Conservation (phyloP, 2,113 vertebrate species). For the Tetraodon nigroviridis region DNA sequence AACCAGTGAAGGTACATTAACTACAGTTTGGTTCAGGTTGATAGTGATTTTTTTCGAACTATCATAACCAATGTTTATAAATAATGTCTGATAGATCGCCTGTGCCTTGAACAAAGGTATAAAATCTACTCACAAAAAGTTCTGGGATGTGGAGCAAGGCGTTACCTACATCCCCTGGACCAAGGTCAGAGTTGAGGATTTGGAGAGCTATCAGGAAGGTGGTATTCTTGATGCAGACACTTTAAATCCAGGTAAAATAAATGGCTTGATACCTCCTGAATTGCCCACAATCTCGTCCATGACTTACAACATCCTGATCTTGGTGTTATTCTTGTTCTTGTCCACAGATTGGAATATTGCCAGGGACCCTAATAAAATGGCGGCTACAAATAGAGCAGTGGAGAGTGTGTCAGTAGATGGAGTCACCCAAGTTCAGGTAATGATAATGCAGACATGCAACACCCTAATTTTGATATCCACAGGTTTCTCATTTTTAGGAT, state of each 20-base stretch:
- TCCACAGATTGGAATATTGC: conserved; percentile 83
- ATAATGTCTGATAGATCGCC: conserved; percentile 80
- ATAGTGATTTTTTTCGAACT: not conserved
- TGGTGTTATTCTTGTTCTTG: conserved; percentile 11
- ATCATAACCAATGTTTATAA: not conserved
- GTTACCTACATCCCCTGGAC: conserved; percentile 95
- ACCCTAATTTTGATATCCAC: conserved; percentile 27
- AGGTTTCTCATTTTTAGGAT: conserved; percentile 26
- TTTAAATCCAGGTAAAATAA: conserved; percentile 83
- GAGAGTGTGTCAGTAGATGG: conserved; percentile 78
- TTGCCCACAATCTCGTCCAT: not conserved
- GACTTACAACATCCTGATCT: not conserved
- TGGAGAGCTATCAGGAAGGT: conserved; percentile 88
- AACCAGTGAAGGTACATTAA: conserved; percentile 89
- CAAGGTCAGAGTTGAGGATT: conserved; percentile 89
- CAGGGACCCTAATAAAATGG: conserved; percentile 74
- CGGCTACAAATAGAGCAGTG: conserved; percentile 77
- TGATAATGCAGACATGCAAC: conserved; percentile 54
- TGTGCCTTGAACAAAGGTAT: conserved; percentile 99
- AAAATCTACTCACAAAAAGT: conserved; percentile 91
- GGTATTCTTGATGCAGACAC: conserved; percentile 90
- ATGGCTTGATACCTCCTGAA: not conserved
- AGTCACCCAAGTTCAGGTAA: conserved; percentile 84
- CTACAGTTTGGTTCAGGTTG: not conserved
- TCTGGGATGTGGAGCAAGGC: conserved; percentile 94